phyloP scores from a whole-genome alignment of 2,797 vertebrate species.

The Coccyzus lansbergi region DNA sequence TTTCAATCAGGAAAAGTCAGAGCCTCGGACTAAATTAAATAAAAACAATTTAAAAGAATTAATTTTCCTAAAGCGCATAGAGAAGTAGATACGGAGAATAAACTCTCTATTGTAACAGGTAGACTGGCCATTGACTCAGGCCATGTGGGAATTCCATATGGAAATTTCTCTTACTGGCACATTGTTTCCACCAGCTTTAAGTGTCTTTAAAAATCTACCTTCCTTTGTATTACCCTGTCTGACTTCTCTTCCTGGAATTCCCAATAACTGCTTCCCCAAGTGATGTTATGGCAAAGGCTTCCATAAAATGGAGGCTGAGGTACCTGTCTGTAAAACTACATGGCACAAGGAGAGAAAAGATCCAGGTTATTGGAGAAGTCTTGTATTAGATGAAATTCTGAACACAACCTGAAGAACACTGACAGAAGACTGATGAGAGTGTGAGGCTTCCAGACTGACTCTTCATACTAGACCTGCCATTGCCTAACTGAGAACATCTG shows the following conservation, averaged over 20 bases:
- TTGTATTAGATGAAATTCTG: background rate
- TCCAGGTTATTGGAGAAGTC: accelerated
- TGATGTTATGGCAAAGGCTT: background rate
- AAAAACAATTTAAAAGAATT: background rate
- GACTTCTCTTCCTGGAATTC: background rate
- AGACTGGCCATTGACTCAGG: background rate
- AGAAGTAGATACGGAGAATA: background rate
- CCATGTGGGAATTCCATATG: background rate
- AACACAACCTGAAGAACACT: background rate
- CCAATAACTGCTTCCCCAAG: background rate
- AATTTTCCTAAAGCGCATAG: background rate
- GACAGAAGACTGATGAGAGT: background rate
- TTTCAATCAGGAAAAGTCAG: background rate
- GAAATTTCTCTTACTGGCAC: background rate
- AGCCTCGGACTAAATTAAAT: background rate
- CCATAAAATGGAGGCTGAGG: background rate
- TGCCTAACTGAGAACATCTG: background rate
- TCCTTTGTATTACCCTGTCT: background rate
- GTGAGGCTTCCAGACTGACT: background rate
- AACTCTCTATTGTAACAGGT: background rate
- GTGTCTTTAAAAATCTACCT: background rate
- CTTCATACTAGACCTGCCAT: background rate
- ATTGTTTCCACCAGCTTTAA: background rate
- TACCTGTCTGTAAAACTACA: background rate
- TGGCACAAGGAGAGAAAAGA: background rate